A percentile compares a stretch with the other conserved stretches of the same genome.
Evolutionary conservation across 2,113 vertebrate species (phyloP).

Genomic region (Saguinus midas): DNA sequence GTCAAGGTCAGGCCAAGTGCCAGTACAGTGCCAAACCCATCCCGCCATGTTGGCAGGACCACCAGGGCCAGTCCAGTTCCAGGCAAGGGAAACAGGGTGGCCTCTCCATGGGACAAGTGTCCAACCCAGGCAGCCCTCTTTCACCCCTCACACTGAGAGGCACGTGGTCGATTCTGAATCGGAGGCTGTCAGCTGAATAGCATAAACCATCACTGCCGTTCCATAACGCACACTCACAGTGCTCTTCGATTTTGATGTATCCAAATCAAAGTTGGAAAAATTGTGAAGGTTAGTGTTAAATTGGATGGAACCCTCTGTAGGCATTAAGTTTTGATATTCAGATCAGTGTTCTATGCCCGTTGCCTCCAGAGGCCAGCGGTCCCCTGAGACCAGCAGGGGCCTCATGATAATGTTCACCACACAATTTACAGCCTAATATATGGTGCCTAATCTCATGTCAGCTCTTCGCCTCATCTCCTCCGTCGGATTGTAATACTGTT

Average conservation of each 20-base stretch:
- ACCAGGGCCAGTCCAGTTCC: not conserved
- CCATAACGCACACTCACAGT: not conserved
- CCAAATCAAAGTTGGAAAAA: not conserved
- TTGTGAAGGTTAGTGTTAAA: not conserved
- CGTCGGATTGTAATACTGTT: not conserved
- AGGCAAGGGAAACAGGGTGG: rapidly evolving
- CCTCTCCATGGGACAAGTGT: not conserved
- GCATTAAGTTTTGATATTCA: not conserved
- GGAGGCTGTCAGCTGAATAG: not conserved
- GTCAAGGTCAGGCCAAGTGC: not conserved
- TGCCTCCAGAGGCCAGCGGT: not conserved
- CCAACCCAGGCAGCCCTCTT: not conserved
- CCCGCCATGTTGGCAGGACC: not conserved
- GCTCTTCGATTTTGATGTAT: not conserved
- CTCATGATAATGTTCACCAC: not conserved
- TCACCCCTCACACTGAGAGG: not conserved
- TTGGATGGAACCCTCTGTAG: not conserved
- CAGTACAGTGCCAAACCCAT: not conserved
- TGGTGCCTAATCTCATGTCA: not conserved
- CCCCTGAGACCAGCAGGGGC: not conserved
- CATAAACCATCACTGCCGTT: not conserved
- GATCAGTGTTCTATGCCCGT: not conserved
- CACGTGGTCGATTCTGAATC: not conserved
- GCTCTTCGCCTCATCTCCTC: not conserved
- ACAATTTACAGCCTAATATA: not conserved